phyloP scores from a whole-genome alignment of 2,113 vertebrate species.

The Neotoma lepida region DNA sequence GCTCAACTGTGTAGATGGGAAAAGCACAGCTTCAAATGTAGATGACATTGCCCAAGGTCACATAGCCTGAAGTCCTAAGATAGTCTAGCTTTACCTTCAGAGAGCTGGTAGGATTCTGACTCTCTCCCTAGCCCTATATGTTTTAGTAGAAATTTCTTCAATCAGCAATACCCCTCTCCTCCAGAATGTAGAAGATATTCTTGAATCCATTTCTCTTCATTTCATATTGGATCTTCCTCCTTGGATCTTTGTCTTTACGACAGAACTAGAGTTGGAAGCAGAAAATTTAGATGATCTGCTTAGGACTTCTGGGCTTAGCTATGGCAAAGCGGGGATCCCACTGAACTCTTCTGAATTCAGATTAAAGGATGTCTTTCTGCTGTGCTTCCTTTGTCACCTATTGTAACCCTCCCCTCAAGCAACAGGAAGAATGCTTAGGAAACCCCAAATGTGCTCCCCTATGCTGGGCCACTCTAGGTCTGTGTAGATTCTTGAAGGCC shows the following conservation, averaged over 20 bases:
- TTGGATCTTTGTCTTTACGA: background rate
- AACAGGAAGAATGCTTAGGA: background rate
- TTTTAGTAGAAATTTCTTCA: background rate
- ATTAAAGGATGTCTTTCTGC: background rate
- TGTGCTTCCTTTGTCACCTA: background rate
- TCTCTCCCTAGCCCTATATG: background rate
- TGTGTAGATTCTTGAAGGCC: background rate
- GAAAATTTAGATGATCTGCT: slow-evolving; percentile 8
- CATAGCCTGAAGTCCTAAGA: background rate
- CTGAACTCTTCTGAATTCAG: background rate
- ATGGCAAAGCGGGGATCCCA: background rate
- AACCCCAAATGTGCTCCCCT: background rate
- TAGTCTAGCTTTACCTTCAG: background rate
- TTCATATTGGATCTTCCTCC: background rate
- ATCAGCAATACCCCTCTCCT: background rate
- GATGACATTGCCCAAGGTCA: background rate
- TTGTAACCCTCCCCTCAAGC: background rate
- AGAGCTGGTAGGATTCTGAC: background rate
- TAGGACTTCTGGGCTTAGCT: background rate
- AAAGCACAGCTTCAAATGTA: background rate
- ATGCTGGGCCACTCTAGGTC: background rate
- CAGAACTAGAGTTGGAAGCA: background rate
- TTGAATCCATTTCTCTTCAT: background rate
- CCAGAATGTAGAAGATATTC: background rate
- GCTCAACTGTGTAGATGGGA: background rate